phyloP scores from a whole-genome alignment of 2,113 vertebrate genomes.

The Glaucomys volans region DNA sequence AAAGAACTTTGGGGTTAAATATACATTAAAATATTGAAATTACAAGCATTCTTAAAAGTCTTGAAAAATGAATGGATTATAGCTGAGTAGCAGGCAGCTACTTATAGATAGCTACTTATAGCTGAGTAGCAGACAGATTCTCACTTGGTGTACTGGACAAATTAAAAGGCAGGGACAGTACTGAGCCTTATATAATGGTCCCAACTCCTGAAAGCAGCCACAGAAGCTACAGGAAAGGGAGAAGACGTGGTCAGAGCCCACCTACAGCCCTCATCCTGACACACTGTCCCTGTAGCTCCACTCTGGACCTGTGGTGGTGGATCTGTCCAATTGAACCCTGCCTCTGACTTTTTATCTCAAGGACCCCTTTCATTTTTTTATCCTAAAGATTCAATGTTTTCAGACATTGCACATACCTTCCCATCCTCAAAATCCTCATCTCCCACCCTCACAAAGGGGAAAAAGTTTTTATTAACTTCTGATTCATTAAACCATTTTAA shows the following conservation, averaged over 20 bases:
- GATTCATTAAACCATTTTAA: conserved; percentile 8
- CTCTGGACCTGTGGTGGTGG: neutral
- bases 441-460: neutral
- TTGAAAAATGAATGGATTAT: conserved; percentile 64
- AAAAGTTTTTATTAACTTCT: neutral
- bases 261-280: neutral
- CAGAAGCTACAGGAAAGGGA: neutral
- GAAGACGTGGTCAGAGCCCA: neutral
- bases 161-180: conserved; percentile 48
- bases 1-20: conserved; percentile 38
- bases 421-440: neutral
- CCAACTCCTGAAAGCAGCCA: neutral
- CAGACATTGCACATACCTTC: neutral
- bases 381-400: neutral
- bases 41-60: neutral
- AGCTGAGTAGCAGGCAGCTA: conserved; percentile 28
- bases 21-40: neutral
- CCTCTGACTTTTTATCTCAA: neutral
- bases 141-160: conserved; percentile 45
- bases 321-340: neutral
- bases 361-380: neutral
- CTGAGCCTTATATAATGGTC: neutral
- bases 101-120: neutral
- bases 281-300: neutral
- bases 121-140: conserved; percentile 56